Conservation (phyloP, 2,888 invertebrate species). For the Diaprepes abbreviatus region DNA sequence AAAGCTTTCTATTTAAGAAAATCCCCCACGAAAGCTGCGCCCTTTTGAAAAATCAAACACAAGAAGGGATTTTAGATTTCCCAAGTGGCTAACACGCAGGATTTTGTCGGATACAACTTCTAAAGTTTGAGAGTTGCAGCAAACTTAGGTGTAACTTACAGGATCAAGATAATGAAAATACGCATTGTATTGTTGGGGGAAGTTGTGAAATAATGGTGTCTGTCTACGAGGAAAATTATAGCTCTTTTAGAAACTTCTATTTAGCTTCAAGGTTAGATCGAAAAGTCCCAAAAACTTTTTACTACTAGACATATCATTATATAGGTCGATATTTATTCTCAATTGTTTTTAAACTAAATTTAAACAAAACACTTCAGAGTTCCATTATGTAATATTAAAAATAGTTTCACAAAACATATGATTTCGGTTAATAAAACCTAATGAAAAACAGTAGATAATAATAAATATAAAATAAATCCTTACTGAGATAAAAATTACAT, state of each 20-base stretch:
- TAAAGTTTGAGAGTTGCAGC: conserved; percentile 38
- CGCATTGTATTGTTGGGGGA: conserved; percentile 44
- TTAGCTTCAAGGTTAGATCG: neutral
- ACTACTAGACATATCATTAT: neutral
- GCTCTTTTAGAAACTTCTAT: conserved; percentile 18
- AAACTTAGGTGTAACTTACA: conserved; percentile 34
- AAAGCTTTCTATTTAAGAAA: conserved; percentile 30
- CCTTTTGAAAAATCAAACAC: conserved; percentile 47
- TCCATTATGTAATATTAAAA: no score
- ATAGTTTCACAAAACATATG: no score
- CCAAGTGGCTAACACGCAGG: conserved; percentile 43
- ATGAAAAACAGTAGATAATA: no score
- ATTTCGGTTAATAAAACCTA: no score
- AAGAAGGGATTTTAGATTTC: conserved; percentile 48
- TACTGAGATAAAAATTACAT: no score
- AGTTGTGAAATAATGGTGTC: conserved; percentile 41
- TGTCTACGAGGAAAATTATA: conserved; percentile 36
- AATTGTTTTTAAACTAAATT: no score
- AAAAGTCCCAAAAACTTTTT: neutral
- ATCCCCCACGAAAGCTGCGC: conserved; percentile 26
- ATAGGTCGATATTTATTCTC: no score
- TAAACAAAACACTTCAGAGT: no score
- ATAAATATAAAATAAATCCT: no score
- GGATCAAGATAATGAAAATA: conserved; percentile 47
- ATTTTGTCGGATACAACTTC: conserved; percentile 37